Base-by-base conservation (phyloP, 2,888 invertebrate species). In the Synanthedon andrenaeformis region DNA sequence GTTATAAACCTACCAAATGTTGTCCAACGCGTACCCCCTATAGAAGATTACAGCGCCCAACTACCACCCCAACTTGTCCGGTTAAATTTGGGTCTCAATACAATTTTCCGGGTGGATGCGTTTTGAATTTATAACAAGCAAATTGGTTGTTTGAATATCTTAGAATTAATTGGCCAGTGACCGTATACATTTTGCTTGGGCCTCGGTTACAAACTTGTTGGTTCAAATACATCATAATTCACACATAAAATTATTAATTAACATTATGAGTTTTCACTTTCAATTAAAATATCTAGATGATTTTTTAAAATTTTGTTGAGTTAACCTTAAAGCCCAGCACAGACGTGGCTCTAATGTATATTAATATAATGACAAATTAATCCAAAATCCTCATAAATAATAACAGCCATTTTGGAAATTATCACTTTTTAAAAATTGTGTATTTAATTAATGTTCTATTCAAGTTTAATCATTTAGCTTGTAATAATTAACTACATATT, bases 81-180 rank as follows among this genome's bases (percentile, higher is more conserved):
- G 67, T 62, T 76, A 66, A 66, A 69, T 70, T 67, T 62, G 77
- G 79, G 79, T 74, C 77, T 75, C 82, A 72, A 83, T 81, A 85
- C 85, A 85, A 85, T 86, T 86, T 84, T 81, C 74, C 77, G 82
- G 74, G 69, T 68, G 82, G 77, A 81, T 84, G 82, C 82, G 83
- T 82, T 84, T 84, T 81, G 85, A 85, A 86, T 86, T 86, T 85
- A 85, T 86, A 85, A 86, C 85, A 75, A 83, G 79, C 76, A 82
- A 86, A 85, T 84, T 83, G 86, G 76, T 76, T 73, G 75, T 74
- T 75, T 74, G 80, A 80, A 85, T 83, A 82, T 84, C 82, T 82
- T 77, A 69, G 73, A 77, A 79, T 78, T 84, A 85, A 85, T 83
- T 84, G 82, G 71, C 64, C 64, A 68, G 66, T 70, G 74, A 73